A percentile compares a stretch with the other conserved stretches of the same genome.
Evolutionary conservation across 2,888 invertebrate species (phyloP).

Genomic region (Patella caerulea): DNA sequence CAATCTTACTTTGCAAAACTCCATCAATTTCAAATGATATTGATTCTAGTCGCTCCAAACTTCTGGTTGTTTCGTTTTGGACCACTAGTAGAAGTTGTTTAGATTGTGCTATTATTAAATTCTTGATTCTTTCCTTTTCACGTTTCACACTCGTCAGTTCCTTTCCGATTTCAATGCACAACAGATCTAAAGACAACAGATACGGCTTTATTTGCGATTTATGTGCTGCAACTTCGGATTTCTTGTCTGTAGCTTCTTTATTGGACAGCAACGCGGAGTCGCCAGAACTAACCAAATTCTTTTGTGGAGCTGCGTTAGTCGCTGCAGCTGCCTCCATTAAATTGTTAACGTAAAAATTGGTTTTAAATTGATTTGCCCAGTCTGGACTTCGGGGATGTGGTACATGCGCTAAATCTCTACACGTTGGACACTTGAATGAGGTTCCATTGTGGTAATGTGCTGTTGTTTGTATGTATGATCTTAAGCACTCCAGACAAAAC

Average conservation of each 20-base stretch:
- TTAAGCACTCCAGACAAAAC: constrained; percentile 9
- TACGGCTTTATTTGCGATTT: neutral
- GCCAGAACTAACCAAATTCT: neutral
- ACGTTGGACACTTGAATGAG: constrained; percentile 16
- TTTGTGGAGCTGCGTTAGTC: neutral
- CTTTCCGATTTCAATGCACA: too few species aligned
- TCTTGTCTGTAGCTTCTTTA: neutral
- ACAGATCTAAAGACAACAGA: too few species aligned
- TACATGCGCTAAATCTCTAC: constrained; percentile 4
- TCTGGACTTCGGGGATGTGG: neutral
- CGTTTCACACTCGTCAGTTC: too few species aligned
- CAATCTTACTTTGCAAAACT: too few species aligned
- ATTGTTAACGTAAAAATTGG: constrained; percentile 17
- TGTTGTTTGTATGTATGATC: constrained; percentile 1
- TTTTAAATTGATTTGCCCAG: constrained; percentile 12
- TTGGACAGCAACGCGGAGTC: neutral
- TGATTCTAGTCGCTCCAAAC: too few species aligned
- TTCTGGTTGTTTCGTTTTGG: too few species aligned
- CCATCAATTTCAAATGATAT: too few species aligned
- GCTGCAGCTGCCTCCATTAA: neutral
- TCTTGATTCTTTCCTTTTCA: too few species aligned
- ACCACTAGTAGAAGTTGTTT: too few species aligned
- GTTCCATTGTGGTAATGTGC: neutral
- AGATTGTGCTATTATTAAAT: too few species aligned
- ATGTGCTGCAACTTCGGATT: neutral